Evolutionary conservation across 2,113 vertebrate genomes (phyloP).

Genomic region (Hucho hucho): DNA sequence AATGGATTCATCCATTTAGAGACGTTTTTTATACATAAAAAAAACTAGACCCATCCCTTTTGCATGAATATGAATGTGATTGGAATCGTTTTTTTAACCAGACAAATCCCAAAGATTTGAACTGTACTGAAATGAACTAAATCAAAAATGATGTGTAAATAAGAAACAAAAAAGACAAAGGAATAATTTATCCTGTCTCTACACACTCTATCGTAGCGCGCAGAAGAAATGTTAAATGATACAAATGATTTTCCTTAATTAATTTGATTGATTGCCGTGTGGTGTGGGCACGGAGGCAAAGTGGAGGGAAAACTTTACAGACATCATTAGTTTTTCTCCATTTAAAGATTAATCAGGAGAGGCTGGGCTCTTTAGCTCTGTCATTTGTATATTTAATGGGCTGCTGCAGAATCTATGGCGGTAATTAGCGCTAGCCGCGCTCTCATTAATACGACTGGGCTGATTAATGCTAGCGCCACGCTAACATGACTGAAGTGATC

Average conservation of each 20-base stretch:
- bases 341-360: slow-evolving; percentile 99
- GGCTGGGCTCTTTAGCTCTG: slow-evolving; percentile 99
- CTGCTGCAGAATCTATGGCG: slow-evolving; percentile 99
- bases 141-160: too few species aligned
- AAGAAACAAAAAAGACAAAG: not conserved
- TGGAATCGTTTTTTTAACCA: too few species aligned
- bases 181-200: not conserved
- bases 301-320: slow-evolving; percentile 99
- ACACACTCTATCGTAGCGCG: slow-evolving; percentile 23
- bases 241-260: slow-evolving; percentile 87
- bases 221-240: slow-evolving; percentile 78
- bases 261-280: slow-evolving; percentile 93
- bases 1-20: slow-evolving; percentile 28
- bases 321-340: slow-evolving; percentile 99
- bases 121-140: too few species aligned
- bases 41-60: slow-evolving; percentile 13
- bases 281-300: slow-evolving; percentile 82
- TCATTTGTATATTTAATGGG: slow-evolving; percentile 99
- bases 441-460: slow-evolving; percentile 99
- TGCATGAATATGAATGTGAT: not conserved
- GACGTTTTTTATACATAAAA: too few species aligned
- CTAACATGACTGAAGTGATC: slow-evolving; percentile 99
- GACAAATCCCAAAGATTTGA: too few species aligned
- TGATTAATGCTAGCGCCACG: slow-evolving; percentile 99
- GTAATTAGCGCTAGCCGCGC: slow-evolving; percentile 99